Percentiles rank a stretch among this genome's conserved stretches.
Evolutionary conservation across 2,113 vertebrate species (phyloP).

Genomic region (Lagopus muta): DNA sequence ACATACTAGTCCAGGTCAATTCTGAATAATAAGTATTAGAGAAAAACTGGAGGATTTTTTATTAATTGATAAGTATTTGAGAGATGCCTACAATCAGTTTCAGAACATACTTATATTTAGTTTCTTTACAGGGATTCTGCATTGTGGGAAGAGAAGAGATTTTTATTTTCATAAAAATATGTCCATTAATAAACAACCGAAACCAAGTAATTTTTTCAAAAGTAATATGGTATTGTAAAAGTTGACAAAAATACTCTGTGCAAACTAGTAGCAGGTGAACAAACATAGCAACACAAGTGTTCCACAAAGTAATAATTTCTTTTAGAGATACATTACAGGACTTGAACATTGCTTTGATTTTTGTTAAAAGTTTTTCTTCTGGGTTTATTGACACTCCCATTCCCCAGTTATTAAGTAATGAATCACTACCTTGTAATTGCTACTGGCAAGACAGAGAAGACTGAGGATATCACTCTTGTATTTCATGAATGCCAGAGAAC

Average conservation of each 20-base stretch:
- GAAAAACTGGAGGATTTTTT: background rate
- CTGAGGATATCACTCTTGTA: background rate
- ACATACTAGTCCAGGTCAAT: background rate
- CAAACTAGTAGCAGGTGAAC: too few species aligned
- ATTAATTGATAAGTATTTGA: background rate
- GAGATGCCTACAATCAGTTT: background rate
- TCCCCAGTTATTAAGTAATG: background rate
- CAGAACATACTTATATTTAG: background rate
- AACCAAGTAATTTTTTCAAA: rapidly evolving
- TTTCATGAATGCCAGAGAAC: background rate
- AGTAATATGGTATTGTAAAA: background rate
- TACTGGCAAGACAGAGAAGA: background rate
- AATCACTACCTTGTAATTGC: background rate
- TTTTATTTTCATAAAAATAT: background rate
- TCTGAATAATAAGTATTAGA: background rate
- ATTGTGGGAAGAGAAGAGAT: too few species aligned
- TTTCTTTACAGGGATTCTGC: background rate
- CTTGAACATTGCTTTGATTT: background rate
- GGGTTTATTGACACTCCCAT: background rate
- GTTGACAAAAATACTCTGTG: background rate
- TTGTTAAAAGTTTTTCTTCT: background rate
- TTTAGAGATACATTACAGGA: rapidly evolving
- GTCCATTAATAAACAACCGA: background rate
- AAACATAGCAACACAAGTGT: background rate
- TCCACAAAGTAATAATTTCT: background rate